A percentile compares a stretch with the other conserved stretches of the same genome.
Conservation (phyloP, 2,113 vertebrate genomes). For the Podarcis muralis region DNA sequence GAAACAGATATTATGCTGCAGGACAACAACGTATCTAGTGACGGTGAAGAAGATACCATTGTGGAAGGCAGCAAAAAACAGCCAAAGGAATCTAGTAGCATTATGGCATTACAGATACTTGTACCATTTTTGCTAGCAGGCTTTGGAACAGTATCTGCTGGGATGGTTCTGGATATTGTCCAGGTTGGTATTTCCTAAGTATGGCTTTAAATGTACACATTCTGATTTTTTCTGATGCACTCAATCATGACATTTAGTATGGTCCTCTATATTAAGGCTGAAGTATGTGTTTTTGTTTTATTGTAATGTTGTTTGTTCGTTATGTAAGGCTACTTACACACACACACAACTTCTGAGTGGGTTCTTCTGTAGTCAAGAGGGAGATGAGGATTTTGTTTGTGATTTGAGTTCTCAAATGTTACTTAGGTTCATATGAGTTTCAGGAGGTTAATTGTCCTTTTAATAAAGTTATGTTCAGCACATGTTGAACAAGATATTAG, state of each 20-base stretch:
- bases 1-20: conserved; percentile 89
- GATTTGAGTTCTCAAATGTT: too few species aligned
- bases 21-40: conserved; percentile 60
- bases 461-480: not conserved
- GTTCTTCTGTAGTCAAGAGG: too few species aligned
- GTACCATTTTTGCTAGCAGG: conserved; percentile 94
- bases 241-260: not conserved
- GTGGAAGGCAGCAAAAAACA: conserved; percentile 74
- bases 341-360: not conserved
- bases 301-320: not conserved
- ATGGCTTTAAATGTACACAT: not conserved
- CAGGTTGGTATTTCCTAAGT: conserved; percentile 82
- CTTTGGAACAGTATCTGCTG: conserved; percentile 95
- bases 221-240: not conserved
- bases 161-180: conserved; percentile 96
- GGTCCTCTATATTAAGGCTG: not conserved
- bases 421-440: too few species aligned
- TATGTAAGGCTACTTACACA: not conserved
- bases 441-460: not conserved
- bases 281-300: not conserved
- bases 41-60: conserved; percentile 67
- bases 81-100: conserved; percentile 89
- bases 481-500: not conserved
- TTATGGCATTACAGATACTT: conserved; percentile 92
- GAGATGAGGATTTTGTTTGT: too few species aligned